Percentiles rank a stretch among this genome's conserved stretches.
These are phyloP conservation scores for Ashinkailepas kermadecensis DNA, from an alignment of 2,888 invertebrate genomes.

Conservation along the genomic window DNA sequence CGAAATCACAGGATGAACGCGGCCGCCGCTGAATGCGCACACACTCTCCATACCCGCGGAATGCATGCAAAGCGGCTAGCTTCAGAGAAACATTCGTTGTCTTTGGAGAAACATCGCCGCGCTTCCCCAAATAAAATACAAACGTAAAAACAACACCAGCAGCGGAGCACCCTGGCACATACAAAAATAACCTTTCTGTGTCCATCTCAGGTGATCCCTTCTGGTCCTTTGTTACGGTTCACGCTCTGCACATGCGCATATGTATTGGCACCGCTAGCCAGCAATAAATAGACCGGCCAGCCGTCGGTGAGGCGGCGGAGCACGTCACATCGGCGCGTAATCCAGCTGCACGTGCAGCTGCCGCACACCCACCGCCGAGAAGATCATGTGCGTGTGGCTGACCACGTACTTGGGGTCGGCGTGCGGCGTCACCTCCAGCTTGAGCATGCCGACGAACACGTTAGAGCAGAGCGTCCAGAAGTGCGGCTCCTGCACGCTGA, in stretches of 20 bases:
- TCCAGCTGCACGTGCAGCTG: slow-evolving; percentile 90
- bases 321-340: slow-evolving; percentile 62
- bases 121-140: background rate
- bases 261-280: background rate
- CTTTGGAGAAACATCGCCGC: too few relatives aligned
- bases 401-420: slow-evolving; percentile 89
- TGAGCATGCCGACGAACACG: slow-evolving; percentile 83
- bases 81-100: too few relatives aligned
- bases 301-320: too few relatives aligned
- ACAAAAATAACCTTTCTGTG: background rate
- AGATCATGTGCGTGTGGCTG: slow-evolving; percentile 88
- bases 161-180: background rate
- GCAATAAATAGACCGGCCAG: background rate
- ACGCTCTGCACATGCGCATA: background rate
- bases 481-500: slow-evolving; percentile 88
- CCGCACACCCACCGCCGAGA: slow-evolving; percentile 81
- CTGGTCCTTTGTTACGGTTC: background rate
- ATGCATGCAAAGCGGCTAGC: background rate
- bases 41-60: background rate
- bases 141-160: background rate
- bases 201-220: background rate
- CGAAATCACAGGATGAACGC: background rate
- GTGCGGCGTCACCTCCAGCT: slow-evolving; percentile 86
- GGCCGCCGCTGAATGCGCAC: background rate
- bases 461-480: slow-evolving; percentile 98